Conservation (phyloP, 2,888 invertebrate genomes). For the Ctenicera cuprea region DNA sequence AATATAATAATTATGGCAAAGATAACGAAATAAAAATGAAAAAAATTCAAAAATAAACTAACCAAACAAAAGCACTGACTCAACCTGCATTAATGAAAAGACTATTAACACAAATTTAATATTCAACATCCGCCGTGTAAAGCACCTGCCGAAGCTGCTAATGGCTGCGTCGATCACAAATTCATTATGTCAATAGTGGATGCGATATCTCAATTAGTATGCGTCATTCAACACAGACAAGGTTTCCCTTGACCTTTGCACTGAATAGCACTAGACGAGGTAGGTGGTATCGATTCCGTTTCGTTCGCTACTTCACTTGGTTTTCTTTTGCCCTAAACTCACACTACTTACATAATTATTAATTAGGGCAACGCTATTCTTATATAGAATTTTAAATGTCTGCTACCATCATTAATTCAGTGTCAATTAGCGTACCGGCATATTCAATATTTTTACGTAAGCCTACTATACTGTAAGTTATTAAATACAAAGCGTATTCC, state of each 20-base stretch:
- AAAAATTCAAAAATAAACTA: slow-evolving; percentile 4
- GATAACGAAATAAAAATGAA: background rate
- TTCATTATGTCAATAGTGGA: slow-evolving; percentile 66
- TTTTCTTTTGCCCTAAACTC: background rate
- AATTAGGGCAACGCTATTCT: background rate
- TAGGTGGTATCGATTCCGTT: slow-evolving; percentile 37
- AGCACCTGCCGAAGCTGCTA: slow-evolving; percentile 64
- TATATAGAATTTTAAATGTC: background rate
- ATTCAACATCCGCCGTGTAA: slow-evolving; percentile 48
- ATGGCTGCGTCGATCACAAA: slow-evolving; percentile 65
- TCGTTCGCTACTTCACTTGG: background rate
- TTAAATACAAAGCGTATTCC: too few relatives aligned
- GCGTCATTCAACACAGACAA: slow-evolving; percentile 58
- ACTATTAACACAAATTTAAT: slow-evolving; percentile 48
- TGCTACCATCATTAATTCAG: too few relatives aligned
- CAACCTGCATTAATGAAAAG: slow-evolving; percentile 45
- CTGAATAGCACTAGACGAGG: slow-evolving; percentile 41
- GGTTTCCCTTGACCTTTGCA: slow-evolving; percentile 57
- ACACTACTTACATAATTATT: slow-evolving; percentile 10
- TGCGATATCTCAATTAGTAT: slow-evolving; percentile 65
- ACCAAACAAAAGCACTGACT: slow-evolving; percentile 24
- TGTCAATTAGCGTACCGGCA: too few relatives aligned
- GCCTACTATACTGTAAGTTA: too few relatives aligned
- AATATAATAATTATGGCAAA: too few relatives aligned
- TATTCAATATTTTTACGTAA: too few relatives aligned